Conservation (phyloP, 2,888 invertebrate genomes). For the Agrochola circellaris region DNA sequence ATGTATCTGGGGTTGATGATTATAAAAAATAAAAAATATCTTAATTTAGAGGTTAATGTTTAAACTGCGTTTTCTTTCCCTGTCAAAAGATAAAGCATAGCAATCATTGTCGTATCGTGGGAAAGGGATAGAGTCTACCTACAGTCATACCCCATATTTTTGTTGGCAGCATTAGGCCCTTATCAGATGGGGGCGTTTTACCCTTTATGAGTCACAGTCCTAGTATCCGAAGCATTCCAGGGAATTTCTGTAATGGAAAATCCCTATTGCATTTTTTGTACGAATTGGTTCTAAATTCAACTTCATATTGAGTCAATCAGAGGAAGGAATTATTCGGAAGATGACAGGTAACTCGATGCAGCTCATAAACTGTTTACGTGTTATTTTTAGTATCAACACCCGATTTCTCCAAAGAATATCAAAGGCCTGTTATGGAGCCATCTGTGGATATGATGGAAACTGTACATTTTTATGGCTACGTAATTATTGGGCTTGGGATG, state of each 20-base stretch:
- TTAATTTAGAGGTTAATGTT: not conserved
- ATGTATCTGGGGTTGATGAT: not conserved
- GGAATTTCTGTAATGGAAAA: constrained; percentile 9
- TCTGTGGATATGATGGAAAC: constrained; percentile 33
- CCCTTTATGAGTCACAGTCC: constrained; percentile 41
- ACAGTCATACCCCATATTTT: not conserved
- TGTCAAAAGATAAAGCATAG: not conserved
- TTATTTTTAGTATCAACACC: constrained; percentile 48
- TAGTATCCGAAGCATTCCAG: not conserved
- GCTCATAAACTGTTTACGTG: constrained; percentile 32
- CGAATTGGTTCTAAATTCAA: not conserved
- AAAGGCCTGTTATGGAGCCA: constrained; percentile 38
- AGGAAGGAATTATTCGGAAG: not conserved
- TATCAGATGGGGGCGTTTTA: constrained; percentile 16
- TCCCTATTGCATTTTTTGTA: constrained; percentile 3
- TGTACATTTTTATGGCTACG: constrained; percentile 30
- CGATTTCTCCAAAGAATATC: constrained; percentile 39
- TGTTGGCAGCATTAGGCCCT: not conserved
- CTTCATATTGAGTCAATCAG: not conserved
- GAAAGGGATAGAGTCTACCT: not conserved
- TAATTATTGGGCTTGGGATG: constrained; percentile 18
- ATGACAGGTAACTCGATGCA: not conserved
- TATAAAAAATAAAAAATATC: not conserved
- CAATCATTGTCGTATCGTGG: not conserved
- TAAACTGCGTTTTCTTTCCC: not conserved